Percentiles rank a stretch among this genome's conserved stretches.
Evolutionary conservation across 2,113 vertebrate genomes (phyloP).

Genomic region (Chloropsis hardwickii): DNA sequence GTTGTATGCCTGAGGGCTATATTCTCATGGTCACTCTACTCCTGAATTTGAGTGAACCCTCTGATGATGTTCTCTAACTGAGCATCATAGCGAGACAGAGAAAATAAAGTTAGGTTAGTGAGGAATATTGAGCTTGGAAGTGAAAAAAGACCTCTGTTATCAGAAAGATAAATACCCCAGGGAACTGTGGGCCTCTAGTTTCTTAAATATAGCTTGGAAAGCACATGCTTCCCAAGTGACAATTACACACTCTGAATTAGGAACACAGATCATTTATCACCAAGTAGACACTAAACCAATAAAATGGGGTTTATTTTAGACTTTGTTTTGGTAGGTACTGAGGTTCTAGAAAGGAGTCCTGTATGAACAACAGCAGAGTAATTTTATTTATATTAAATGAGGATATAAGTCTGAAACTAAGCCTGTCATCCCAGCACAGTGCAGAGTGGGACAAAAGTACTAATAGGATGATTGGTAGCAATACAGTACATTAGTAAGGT

Average conservation of each 20-base stretch:
- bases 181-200: background rate
- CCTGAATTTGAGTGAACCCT: background rate
- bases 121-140: background rate
- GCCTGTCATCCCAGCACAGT: background rate
- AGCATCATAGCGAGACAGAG: background rate
- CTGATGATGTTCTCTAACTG: background rate
- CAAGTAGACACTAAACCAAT: background rate
- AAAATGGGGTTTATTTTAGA: background rate
- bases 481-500: background rate
- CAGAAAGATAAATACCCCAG: background rate
- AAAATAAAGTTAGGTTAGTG: background rate
- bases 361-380: background rate
- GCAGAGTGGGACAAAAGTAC: background rate
- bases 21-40: background rate
- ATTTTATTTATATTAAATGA: background rate
- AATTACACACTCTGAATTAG: background rate
- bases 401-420: background rate
- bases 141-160: background rate
- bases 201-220: background rate
- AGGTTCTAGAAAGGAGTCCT: background rate
- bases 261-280: background rate
- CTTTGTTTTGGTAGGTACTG: background rate
- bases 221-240: background rate
- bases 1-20: background rate
- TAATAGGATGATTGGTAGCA: background rate